phyloP scores from a whole-genome alignment of 1,140 invertebrate species.

The Hypothenemus hampei region DNA sequence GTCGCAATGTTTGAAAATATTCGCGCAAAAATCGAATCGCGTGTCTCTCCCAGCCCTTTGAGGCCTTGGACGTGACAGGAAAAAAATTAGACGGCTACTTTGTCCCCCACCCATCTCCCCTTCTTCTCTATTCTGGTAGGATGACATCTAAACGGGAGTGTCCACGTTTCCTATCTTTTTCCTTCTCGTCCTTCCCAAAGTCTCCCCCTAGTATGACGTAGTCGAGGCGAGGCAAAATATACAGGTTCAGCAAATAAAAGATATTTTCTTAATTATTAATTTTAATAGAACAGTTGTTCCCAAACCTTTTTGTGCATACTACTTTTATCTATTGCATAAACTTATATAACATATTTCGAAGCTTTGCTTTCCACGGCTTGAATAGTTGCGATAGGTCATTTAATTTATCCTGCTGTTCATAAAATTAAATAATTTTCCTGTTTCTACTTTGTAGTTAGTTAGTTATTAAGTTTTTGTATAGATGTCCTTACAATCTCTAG shows the following conservation, averaged over 20 bases:
- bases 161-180: slow-evolving; percentile 14
- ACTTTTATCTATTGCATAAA: no score
- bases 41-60: slow-evolving; percentile 14
- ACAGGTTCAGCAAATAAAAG: no score
- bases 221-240: background rate
- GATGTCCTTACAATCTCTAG: no score
- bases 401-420: no score
- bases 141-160: slow-evolving; percentile 7
- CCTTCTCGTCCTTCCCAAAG: slow-evolving; percentile 1
- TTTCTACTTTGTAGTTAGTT: no score
- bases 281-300: background rate
- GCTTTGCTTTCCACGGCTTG: no score
- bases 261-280: no score
- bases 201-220: background rate
- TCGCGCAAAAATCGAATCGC: slow-evolving; percentile 6
- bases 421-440: no score
- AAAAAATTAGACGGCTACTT: slow-evolving; percentile 8
- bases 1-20: background rate
- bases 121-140: background rate
- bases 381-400: no score
- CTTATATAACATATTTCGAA: no score
- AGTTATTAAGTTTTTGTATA: no score
- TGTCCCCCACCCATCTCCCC: background rate
- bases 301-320: no score
- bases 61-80: slow-evolving; percentile 8